Conservation (phyloP, 2,113 vertebrate genomes). For the Trematomus loennbergii region DNA sequence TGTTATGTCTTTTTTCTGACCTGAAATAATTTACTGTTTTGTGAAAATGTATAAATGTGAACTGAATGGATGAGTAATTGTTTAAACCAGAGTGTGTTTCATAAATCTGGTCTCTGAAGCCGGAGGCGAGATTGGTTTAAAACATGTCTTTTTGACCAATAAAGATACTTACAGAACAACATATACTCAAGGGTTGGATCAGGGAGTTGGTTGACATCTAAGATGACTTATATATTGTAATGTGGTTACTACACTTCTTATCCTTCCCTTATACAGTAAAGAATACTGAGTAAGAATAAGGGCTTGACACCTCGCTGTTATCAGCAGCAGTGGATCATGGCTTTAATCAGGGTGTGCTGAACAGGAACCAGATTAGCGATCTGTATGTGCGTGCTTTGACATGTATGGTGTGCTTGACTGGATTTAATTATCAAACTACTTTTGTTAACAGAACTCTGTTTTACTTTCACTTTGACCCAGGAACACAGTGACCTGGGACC, state of each 20-base stretch:
- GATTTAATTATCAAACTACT: constrained; percentile 32
- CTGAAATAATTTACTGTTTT: not conserved
- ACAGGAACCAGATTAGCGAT: constrained; percentile 23
- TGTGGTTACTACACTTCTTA: too few relatives aligned
- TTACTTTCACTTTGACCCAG: constrained; percentile 24
- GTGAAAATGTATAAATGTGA: constrained; percentile 4
- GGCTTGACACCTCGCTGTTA: too few relatives aligned
- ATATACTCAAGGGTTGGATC: not conserved
- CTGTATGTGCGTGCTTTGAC: constrained; percentile 6
- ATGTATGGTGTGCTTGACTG: constrained; percentile 19
- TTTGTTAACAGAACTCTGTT: constrained; percentile 14
- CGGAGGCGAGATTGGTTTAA: too few relatives aligned
- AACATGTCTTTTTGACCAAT: not conserved
- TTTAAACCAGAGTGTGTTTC: constrained; percentile 1
- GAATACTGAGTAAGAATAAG: not conserved
- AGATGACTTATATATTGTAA: not conserved
- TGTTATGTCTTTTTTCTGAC: not conserved
- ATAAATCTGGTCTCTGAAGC: not conserved
- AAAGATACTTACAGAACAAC: not conserved
- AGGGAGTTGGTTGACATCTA: not conserved
- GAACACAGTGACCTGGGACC: not conserved
- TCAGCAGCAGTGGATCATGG: too few relatives aligned
- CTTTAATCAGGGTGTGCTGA: constrained; percentile 31
- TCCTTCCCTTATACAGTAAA: not conserved
- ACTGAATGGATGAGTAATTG: constrained; percentile 13